A percentile compares a stretch with the other conserved stretches of the same genome.
These are phyloP conservation scores for Athene cunicularia DNA, from an alignment of 2,113 vertebrate species.

Conservation along the genomic window DNA sequence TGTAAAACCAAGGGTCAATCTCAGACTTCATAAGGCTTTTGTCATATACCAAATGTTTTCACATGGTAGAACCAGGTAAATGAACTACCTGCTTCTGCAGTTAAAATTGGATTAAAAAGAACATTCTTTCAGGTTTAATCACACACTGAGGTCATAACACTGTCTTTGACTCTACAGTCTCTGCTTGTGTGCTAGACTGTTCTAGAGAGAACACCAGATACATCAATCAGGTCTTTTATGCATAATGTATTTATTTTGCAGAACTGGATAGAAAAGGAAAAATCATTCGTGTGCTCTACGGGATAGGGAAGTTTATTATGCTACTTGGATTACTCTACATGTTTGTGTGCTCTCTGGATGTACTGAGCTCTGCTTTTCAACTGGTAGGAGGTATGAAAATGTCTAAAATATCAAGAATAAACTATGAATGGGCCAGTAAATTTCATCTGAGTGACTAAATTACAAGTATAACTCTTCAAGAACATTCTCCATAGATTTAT, in stretches of 20 bases:
- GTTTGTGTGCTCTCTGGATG: constrained; percentile 94
- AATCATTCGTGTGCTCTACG: constrained; percentile 78
- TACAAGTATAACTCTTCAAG: neutral
- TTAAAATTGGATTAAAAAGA: constrained; percentile 11
- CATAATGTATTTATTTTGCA: constrained; percentile 63
- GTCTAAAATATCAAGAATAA: neutral
- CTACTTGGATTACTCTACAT: constrained; percentile 91
- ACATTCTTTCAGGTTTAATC: constrained; percentile 41
- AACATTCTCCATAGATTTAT: neutral
- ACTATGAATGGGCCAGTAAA: neutral
- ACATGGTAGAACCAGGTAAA: neutral
- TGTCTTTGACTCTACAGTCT: neutral
- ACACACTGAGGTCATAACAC: neutral
- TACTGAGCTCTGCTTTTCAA: constrained; percentile 95
- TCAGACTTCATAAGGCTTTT: neutral
- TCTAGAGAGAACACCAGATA: neutral
- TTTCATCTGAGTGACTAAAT: neutral
- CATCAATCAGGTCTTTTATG: neutral
- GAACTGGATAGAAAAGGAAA: constrained; percentile 87
- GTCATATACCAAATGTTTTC: neutral
- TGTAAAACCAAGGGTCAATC: neutral
- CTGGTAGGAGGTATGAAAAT: constrained; percentile 89
- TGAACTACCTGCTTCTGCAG: neutral
- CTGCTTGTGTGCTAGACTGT: neutral
- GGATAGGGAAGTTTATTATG: constrained; percentile 74